Evolutionary conservation across 1,140 invertebrate species (phyloP).

Genomic region (Sycophaga agraensis): DNA sequence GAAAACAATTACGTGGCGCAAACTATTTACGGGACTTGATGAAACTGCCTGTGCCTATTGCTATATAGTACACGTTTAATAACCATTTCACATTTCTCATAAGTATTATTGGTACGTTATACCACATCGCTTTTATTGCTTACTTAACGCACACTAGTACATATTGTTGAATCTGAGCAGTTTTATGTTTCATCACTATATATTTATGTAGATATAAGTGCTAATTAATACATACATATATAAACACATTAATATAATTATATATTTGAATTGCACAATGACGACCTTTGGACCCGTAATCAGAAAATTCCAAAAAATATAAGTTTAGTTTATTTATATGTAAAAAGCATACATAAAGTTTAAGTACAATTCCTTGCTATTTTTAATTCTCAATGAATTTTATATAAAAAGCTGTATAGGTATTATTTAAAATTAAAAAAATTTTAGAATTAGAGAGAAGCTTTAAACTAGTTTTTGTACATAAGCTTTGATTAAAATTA

Average conservation of each 20-base stretch:
- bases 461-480: no score
- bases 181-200: not conserved
- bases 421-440: no score
- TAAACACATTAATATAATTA: slow-evolving; percentile 35
- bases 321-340: slow-evolving; percentile 29
- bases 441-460: no score
- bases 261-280: slow-evolving; percentile 41
- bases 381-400: no score
- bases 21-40: slow-evolving; percentile 4
- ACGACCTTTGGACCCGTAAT: slow-evolving; percentile 52
- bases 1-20: not conserved
- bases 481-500: no score
- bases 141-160: not conserved
- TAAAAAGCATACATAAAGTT: slow-evolving; percentile 20
- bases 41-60: not conserved
- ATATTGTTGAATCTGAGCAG: no score
- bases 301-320: slow-evolving; percentile 49
- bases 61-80: not conserved
- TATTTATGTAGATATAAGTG: not conserved
- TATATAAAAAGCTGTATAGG: no score
- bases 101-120: no score
- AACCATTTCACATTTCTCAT: not conserved
- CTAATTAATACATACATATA: not conserved
- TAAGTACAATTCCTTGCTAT: no score
- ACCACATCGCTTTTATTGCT: no score